phyloP scores from a whole-genome alignment of 2,113 vertebrate genomes.

The Hiodon alosoides region DNA sequence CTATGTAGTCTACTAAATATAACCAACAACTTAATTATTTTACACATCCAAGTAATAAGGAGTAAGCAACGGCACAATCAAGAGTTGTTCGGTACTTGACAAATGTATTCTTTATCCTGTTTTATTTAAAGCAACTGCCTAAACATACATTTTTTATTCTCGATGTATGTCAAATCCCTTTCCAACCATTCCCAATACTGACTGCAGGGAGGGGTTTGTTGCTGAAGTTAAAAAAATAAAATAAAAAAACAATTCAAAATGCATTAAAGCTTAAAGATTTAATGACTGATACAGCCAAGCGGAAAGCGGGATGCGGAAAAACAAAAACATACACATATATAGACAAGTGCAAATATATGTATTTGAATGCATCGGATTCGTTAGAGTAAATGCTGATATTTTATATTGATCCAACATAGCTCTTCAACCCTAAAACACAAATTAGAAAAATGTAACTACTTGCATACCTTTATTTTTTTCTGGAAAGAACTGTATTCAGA shows the following conservation, averaged over 20 bases:
- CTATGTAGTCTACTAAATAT: not conserved
- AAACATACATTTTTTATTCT: not conserved
- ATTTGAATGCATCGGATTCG: too few relatives aligned
- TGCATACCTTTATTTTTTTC: not conserved
- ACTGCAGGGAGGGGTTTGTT: not conserved
- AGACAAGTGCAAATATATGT: too few relatives aligned
- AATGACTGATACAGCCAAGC: not conserved
- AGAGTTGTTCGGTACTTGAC: too few relatives aligned
- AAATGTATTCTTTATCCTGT: not conserved
- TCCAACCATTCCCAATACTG: not conserved
- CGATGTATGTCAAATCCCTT: not conserved
- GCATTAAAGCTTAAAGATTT: not conserved
- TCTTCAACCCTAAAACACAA: not conserved
- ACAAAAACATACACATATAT: not conserved
- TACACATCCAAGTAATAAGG: too few relatives aligned
- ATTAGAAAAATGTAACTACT: not conserved
- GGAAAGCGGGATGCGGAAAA: not conserved
- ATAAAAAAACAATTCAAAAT: not conserved
- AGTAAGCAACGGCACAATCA: not conserved
- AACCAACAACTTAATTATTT: too few relatives aligned
- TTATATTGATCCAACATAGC: not conserved
- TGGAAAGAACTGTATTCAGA: not conserved
- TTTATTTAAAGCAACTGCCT: not conserved
- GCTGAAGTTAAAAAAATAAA: not conserved
- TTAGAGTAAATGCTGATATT: not conserved